A percentile compares a stretch with the other conserved stretches of the same genome.
Conservation (phyloP, 2,797 vertebrate species). For the Tauraco hartlaubi region DNA sequence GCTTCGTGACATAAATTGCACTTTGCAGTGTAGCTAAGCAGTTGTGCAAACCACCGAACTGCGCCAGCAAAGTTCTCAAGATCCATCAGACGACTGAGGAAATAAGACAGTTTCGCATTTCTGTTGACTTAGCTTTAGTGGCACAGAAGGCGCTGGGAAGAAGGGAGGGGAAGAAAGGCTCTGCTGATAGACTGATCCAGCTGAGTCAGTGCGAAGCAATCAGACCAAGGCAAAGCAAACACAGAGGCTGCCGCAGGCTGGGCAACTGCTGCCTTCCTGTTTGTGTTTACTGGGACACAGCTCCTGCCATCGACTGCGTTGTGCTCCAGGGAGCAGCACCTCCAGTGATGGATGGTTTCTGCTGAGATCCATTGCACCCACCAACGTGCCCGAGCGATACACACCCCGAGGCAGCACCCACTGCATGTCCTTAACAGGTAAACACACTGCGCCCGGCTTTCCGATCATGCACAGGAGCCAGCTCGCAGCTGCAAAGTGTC, state of each 20-base stretch:
- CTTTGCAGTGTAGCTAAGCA: not conserved
- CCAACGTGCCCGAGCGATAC: not conserved
- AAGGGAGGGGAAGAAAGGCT: not conserved
- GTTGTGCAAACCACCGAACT: not conserved
- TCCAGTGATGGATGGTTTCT: slow-evolving; percentile 35
- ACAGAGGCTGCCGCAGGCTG: not conserved
- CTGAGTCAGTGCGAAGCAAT: not conserved
- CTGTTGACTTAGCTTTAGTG: not conserved
- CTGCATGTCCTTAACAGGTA: rapidly evolving
- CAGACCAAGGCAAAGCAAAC: slow-evolving; percentile 46
- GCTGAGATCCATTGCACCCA: not conserved
- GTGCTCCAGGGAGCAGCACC: not conserved
- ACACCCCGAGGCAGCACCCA: not conserved
- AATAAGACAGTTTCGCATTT: not conserved
- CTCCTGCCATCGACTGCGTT: not conserved
- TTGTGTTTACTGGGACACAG: not conserved
- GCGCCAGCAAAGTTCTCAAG: not conserved
- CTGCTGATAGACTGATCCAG: slow-evolving; percentile 10
- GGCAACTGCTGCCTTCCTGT: not conserved
- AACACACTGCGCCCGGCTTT: not conserved
- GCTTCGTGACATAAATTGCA: not conserved
- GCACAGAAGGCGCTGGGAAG: not conserved
- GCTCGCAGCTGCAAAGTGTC: not conserved
- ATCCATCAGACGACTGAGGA: not conserved
- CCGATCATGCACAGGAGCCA: not conserved